These are phyloP conservation scores for Galago senegalensis DNA, from an alignment of 2,797 vertebrate genomes.

Conservation along the genomic window DNA sequence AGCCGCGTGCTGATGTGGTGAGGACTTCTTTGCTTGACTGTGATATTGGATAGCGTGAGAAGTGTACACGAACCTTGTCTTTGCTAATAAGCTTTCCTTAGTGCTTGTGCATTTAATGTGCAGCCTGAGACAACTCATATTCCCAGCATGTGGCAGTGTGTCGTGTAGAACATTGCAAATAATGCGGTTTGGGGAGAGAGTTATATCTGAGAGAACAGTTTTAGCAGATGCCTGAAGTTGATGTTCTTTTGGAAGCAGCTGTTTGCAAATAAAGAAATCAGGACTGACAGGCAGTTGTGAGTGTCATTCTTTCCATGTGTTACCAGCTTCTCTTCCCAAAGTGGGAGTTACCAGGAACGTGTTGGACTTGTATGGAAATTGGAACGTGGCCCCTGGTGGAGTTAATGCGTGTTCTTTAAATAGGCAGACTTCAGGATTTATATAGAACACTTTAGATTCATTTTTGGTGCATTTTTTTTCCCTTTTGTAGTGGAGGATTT, in stretches of 20 bases:
- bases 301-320: conserved; percentile 66
- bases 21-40: too few species aligned
- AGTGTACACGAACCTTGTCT: too few species aligned
- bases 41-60: too few species aligned
- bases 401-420: background rate
- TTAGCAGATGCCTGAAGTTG: background rate
- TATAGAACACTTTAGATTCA: background rate
- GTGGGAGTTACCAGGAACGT: background rate
- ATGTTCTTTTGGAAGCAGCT: conserved; percentile 74
- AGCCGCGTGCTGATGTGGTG: too few species aligned
- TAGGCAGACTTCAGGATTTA: background rate
- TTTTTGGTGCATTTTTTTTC: background rate
- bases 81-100: too few species aligned
- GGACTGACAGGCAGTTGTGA: conserved; percentile 63
- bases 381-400: background rate
- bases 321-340: background rate
- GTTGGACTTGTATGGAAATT: background rate
- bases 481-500: background rate
- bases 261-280: conserved; percentile 76
- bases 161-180: background rate
- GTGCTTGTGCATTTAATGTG: too few species aligned
- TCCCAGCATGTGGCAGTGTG: too few species aligned
- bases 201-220: background rate
- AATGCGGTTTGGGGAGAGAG: background rate
- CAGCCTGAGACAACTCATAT: too few species aligned